These are phyloP conservation scores for Eulemur macaco DNA, from an alignment of 2,113 vertebrate genomes.

Conservation along the genomic window DNA sequence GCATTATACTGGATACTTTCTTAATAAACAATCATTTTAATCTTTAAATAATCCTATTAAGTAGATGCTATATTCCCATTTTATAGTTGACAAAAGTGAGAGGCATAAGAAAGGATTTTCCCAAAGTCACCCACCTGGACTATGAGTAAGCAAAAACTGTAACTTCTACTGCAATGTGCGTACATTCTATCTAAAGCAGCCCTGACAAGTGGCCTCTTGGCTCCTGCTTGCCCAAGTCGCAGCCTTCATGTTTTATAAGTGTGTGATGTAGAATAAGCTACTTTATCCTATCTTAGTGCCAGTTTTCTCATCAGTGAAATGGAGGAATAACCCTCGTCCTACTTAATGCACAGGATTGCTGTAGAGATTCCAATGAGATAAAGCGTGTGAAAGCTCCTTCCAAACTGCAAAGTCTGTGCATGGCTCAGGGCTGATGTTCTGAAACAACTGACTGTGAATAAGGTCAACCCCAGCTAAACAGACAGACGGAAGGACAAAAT, in stretches of 20 bases:
- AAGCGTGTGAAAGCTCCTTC: neutral
- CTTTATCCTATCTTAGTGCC: neutral
- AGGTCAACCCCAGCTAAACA: conserved; percentile 16
- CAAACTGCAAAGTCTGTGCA: neutral
- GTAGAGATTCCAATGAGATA: neutral
- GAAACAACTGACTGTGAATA: conserved; percentile 35
- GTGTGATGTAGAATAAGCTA: neutral
- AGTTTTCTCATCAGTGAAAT: conserved; percentile 54
- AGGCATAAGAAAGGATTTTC: neutral
- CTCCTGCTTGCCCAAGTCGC: neutral
- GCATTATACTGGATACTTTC: neutral
- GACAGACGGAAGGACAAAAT: neutral
- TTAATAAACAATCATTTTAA: conserved; percentile 32
- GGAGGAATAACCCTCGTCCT: neutral
- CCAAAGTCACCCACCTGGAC: neutral
- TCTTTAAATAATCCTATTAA: conserved; percentile 14
- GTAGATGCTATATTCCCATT: neutral
- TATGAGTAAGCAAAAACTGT: neutral
- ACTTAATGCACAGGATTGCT: neutral
- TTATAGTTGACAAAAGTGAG: neutral
- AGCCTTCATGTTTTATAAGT: neutral
- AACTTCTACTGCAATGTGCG: neutral
- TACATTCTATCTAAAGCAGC: neutral
- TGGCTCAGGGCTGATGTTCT: neutral
- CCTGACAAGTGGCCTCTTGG: neutral